phyloP scores from a whole-genome alignment of 2,797 vertebrate genomes.

The Phrynocephalus vlangalii region DNA sequence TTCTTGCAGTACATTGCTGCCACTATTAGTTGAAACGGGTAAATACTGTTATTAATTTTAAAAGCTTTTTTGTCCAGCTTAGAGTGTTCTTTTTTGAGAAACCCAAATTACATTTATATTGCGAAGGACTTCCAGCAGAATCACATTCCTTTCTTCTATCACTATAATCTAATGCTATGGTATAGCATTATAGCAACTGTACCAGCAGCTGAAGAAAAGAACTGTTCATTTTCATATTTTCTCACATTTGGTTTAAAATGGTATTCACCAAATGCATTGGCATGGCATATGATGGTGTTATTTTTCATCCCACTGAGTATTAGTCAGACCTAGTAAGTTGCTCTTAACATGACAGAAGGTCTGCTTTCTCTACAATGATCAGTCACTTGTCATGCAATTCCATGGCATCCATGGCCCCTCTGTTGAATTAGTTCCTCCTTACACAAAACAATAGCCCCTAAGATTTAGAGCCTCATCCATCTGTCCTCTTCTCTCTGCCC shows the following conservation, averaged over 20 bases:
- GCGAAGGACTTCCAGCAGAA: neutral
- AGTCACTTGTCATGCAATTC: neutral
- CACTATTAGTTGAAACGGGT: neutral
- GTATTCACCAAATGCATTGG: neutral
- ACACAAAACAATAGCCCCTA: conserved; percentile 21
- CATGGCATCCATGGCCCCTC: neutral
- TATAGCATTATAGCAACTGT: too few species aligned
- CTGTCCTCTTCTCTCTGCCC: neutral
- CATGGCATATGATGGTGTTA: neutral
- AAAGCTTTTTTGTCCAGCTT: neutral
- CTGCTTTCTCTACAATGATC: neutral
- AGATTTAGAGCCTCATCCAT: neutral
- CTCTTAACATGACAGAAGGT: neutral
- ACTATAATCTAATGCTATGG: neutral
- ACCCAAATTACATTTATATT: neutral
- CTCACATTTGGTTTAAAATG: neutral
- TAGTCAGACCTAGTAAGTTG: neutral
- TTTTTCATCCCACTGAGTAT: neutral
- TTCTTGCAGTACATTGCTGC: neutral
- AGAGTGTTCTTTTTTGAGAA: neutral
- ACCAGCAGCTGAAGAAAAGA: neutral
- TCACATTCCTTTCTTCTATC: neutral
- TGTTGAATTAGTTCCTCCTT: conserved; percentile 9
- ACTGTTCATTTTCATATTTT: neutral
- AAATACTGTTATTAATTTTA: neutral